Evolutionary conservation across 2,888 invertebrate species (phyloP).

Genomic region (Caenorhabditis wallacei): DNA sequence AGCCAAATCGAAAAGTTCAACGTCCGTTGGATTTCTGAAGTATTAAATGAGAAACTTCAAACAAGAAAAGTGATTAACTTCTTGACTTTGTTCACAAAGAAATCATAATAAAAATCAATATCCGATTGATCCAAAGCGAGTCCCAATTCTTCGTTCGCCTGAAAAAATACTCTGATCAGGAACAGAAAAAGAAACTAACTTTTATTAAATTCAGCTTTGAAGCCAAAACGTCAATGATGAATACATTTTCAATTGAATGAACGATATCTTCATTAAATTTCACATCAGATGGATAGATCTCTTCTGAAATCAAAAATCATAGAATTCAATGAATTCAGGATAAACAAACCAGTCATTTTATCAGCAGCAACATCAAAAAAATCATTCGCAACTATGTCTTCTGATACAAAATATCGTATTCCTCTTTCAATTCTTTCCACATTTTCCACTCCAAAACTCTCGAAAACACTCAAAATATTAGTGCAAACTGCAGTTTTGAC

Average conservation of each 20-base stretch:
- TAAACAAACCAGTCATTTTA: slow-evolving; percentile 68
- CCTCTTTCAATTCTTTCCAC: slow-evolving; percentile 91
- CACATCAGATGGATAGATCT: slow-evolving; percentile 52
- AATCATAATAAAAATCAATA: slow-evolving; percentile 75
- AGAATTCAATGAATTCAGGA: neutral
- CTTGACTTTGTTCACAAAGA: slow-evolving; percentile 74
- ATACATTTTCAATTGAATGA: slow-evolving; percentile 45
- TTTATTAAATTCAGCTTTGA: slow-evolving; percentile 30
- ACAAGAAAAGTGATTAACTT: slow-evolving; percentile 55
- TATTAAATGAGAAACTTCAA: neutral
- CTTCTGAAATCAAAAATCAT: slow-evolving; percentile 44
- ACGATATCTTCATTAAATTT: slow-evolving; percentile 51
- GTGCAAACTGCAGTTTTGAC: slow-evolving; percentile 95
- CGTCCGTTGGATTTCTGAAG: slow-evolving; percentile 95
- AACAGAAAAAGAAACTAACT: neutral
- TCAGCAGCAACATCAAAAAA: slow-evolving; percentile 71
- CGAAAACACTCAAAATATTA: slow-evolving; percentile 95
- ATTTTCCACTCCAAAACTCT: slow-evolving; percentile 89
- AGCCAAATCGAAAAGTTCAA: slow-evolving; percentile 97
- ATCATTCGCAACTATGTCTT: slow-evolving; percentile 23
- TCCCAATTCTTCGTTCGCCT: slow-evolving; percentile 70
- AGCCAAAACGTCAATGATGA: slow-evolving; percentile 61
- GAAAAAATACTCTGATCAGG: neutral
- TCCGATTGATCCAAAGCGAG: slow-evolving; percentile 77
- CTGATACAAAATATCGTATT: slow-evolving; percentile 87